phyloP scores from a whole-genome alignment of 2,797 vertebrate species.

The Cossypha caffra region DNA sequence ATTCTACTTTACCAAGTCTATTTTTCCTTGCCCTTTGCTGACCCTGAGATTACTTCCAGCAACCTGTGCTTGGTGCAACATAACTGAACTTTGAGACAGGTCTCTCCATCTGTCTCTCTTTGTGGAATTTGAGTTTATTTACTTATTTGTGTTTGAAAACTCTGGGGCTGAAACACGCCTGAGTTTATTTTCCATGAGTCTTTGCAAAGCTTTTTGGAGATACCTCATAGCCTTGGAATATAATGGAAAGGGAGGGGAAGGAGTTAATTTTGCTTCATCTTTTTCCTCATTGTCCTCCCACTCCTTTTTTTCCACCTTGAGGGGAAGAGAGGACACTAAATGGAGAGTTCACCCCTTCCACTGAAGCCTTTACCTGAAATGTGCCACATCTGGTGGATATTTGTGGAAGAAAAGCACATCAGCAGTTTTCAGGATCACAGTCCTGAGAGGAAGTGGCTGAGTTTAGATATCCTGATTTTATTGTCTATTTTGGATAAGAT shows the following conservation, averaged over 20 bases:
- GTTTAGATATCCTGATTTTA: not conserved
- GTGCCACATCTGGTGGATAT: not conserved
- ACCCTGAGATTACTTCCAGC: not conserved
- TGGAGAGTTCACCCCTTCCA: not conserved
- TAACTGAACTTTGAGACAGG: not conserved
- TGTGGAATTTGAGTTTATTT: not conserved
- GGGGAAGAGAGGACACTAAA: not conserved
- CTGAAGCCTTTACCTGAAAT: not conserved
- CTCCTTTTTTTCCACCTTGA: not conserved
- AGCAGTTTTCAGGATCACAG: not conserved
- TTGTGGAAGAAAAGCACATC: not conserved
- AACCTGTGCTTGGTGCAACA: not conserved
- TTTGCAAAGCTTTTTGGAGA: not conserved
- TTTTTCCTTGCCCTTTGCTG: not conserved
- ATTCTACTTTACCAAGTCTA: not conserved
- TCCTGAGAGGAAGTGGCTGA: not conserved
- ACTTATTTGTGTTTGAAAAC: not conserved
- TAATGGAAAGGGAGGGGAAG: not conserved
- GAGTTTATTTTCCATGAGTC: not conserved
- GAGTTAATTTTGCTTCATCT: not conserved
- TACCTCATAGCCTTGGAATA: not conserved
- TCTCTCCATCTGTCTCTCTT: not conserved
- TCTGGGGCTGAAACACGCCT: not conserved
- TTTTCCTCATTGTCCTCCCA: not conserved
- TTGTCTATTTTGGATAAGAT: not conserved